Base-by-base conservation (phyloP, 2,888 invertebrate species). In the Rotaria socialis region DNA sequence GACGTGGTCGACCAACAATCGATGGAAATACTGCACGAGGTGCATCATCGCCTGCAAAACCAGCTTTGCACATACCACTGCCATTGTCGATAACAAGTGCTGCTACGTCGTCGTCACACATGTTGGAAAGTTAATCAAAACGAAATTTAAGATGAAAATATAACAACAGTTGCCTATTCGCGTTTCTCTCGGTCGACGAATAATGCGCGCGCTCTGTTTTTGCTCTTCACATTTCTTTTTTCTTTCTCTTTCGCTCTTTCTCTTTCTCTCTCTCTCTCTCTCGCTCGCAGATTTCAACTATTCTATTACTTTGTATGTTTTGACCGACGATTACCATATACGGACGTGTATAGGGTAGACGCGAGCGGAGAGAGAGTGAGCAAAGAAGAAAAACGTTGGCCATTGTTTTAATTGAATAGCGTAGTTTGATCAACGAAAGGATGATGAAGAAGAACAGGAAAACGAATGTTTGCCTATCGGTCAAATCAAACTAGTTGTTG, bases 1-100 rank as follows among this genome's bases (percentile, higher is more conserved):
- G n/a, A n/a, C n/a, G n/a, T n/a, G n/a, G n/a, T n/a, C 87, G 67
- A 35, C 87, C 87, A 47, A 87, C 87, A 41, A 87, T 84, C 6
- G 87, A 87, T 60, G 87, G 87, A 85, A 87, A 87, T 10, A 87
- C 87, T n/a, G 85, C 87, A 74, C 87, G 85, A 41, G 87, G 87
- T 24, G 87, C 87, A 55, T 87, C 87, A 47, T 87, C 87, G 22
- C 87, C 87, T 19, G 86, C 87, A 55, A 87, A 87, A 27, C 87
- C 87, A 35, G 87, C 87, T 56, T 87, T 87, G 56, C 87, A 87
- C 87, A 87, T 87, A 43, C 75, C 75, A 10, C 84, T 84, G 16
- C 87, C 87, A 86, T 87, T 87, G 35, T 87, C 87, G 56, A 87
- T 85, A 50, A 87, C 86, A 50, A 87, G 84, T 84, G 87, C 86